A percentile compares a stretch with the other conserved stretches of the same genome.
These are phyloP conservation scores for Ceratosolen solmsi DNA, from an alignment of 1,140 invertebrate genomes.

Conservation along the genomic window DNA sequence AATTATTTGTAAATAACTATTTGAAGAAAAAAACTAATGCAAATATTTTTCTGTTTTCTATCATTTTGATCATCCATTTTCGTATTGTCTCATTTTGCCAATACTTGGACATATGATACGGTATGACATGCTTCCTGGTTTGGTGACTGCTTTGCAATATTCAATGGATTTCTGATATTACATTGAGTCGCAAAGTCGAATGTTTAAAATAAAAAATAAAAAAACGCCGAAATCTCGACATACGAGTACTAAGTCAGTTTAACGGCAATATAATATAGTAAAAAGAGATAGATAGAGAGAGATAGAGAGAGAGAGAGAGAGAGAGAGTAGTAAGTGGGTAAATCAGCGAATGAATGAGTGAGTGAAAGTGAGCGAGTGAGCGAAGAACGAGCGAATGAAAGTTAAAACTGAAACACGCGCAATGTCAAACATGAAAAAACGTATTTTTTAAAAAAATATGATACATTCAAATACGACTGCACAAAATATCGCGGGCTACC, in stretches of 20 bases:
- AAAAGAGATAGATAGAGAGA: conserved; percentile 27
- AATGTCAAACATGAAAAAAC: conserved; percentile 30
- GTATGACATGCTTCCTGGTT: conserved; percentile 59
- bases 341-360: neutral
- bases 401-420: conserved; percentile 36
- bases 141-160: conserved; percentile 58
- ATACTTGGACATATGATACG: conserved; percentile 7
- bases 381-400: neutral
- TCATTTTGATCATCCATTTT: neutral
- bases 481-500: conserved; percentile 56
- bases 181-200: conserved; percentile 42
- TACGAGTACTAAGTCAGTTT: conserved; percentile 18
- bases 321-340: neutral
- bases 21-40: neutral
- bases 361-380: neutral
- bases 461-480: conserved; percentile 53
- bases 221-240: conserved; percentile 11
- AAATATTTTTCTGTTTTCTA: conserved; percentile 13
- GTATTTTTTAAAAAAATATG: conserved; percentile 35
- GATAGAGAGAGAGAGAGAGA: neutral
- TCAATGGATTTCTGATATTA: conserved; percentile 38
- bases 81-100: conserved; percentile 9
- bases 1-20: conserved; percentile 44
- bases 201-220: conserved; percentile 16
- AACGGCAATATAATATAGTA: conserved; percentile 45